These are phyloP conservation scores for Phania funesta DNA, from an alignment of 2,888 invertebrate genomes.

Conservation along the genomic window DNA sequence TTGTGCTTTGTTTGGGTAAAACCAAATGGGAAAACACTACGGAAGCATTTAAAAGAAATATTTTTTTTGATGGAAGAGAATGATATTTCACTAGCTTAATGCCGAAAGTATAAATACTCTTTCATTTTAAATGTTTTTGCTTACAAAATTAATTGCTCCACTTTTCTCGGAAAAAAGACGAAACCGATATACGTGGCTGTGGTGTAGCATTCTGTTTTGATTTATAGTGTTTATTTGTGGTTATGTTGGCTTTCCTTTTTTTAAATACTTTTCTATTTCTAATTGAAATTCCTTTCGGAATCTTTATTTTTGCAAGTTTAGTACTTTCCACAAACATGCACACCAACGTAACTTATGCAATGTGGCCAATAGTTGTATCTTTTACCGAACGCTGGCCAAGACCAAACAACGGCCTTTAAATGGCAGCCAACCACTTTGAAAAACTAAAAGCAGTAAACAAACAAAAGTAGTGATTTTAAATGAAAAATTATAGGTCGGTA, in stretches of 20 bases:
- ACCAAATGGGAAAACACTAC: too few species aligned
- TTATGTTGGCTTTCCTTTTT: not conserved
- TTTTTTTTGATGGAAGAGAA: too few species aligned
- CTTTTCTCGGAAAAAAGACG: not conserved
- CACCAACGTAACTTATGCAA: conserved; percentile 31
- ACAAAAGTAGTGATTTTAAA: conserved; percentile 2
- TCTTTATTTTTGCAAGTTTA: not conserved
- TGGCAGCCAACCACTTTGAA: conserved; percentile 56
- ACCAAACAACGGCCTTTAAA: conserved; percentile 58
- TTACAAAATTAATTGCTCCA: too few species aligned
- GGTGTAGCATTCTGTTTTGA: not conserved
- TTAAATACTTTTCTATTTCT: conserved; percentile 49
- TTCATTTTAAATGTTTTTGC: too few species aligned
- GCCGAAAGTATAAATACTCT: too few species aligned
- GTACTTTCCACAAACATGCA: not conserved
- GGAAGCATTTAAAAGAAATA: too few species aligned
- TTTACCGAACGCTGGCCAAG: conserved; percentile 6
- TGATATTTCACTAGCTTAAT: too few species aligned
- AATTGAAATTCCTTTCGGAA: conserved; percentile 64
- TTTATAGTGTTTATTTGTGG: not conserved
- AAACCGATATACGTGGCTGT: conserved; percentile 35
- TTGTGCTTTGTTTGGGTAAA: too few species aligned
- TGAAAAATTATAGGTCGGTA: conserved; percentile 40
- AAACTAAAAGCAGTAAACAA: not conserved
- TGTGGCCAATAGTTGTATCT: conserved; percentile 26